Conservation (phyloP, 2,888 invertebrate genomes). For the Agonopterix arenella region DNA sequence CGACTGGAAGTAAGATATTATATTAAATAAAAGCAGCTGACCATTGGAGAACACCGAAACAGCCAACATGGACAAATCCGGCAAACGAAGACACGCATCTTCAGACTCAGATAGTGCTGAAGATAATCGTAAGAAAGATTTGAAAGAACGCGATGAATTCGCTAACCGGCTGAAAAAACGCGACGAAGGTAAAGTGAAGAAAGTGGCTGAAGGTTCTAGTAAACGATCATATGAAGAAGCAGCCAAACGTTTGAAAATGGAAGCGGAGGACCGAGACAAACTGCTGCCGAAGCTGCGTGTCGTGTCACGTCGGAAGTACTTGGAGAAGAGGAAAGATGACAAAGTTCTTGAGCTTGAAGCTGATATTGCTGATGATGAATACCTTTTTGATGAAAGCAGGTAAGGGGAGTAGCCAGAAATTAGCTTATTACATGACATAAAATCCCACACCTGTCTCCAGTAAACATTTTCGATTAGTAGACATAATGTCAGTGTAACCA, state of each 20-base stretch:
- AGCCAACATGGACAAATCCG: constrained; percentile 46
- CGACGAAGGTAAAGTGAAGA: constrained; percentile 92
- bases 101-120: constrained; percentile 85
- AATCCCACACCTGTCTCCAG: too few species aligned
- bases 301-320: constrained; percentile 94
- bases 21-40: background rate
- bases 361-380: constrained; percentile 97
- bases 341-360: constrained; percentile 97
- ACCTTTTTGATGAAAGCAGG: constrained; percentile 92
- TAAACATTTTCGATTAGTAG: too few species aligned
- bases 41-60: background rate
- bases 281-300: constrained; percentile 92
- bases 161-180: constrained; percentile 90
- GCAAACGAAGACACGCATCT: constrained; percentile 69
- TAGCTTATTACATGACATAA: too few species aligned
- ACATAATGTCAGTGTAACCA: too few species aligned
- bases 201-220: constrained; percentile 82
- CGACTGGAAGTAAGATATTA: too few species aligned
- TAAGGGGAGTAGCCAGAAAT: constrained; percentile 61
- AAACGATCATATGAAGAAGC: constrained; percentile 90
- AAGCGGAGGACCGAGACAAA: constrained; percentile 90
- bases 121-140: constrained; percentile 86
- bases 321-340: constrained; percentile 97
- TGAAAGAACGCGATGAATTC: constrained; percentile 96
- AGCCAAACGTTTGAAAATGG: constrained; percentile 91